These are phyloP conservation scores for Cnemophilus loriae DNA, from an alignment of 2,113 vertebrate genomes.

Conservation along the genomic window DNA sequence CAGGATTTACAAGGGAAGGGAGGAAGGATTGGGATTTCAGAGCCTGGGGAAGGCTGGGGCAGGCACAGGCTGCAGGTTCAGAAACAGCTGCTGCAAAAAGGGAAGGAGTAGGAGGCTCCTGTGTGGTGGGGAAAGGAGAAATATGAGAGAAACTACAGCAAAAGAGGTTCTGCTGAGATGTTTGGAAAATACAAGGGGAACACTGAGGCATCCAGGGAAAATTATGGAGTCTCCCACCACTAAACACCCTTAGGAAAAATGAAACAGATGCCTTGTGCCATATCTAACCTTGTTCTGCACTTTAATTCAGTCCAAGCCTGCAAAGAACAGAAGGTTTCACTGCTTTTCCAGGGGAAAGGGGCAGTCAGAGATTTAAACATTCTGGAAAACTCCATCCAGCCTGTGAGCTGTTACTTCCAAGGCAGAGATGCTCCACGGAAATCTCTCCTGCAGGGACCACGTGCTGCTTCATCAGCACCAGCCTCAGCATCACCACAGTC, in stretches of 20 bases:
- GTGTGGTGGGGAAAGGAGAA: not conserved
- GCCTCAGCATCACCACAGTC: not conserved
- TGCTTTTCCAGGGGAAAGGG: constrained; percentile 7
- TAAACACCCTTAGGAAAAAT: not conserved
- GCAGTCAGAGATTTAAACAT: not conserved
- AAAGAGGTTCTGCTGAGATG: not conserved
- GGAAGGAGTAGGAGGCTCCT: not conserved
- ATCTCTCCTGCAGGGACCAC: not conserved
- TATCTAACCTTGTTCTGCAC: not conserved
- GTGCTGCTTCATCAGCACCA: not conserved
- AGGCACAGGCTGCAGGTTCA: not conserved
- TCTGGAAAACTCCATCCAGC: not conserved
- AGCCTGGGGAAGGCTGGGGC: not conserved
- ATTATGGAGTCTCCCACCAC: not conserved
- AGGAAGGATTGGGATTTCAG: not conserved
- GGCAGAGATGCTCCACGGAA: not conserved
- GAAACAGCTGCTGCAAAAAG: not conserved
- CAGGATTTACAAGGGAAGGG: not conserved
- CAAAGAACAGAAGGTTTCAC: constrained; percentile 10
- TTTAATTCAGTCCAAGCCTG: constrained; percentile 45
- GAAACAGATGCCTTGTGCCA: not conserved
- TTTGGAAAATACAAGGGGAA: not conserved
- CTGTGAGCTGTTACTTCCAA: not conserved
- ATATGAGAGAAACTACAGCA: not conserved
- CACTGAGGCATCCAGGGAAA: not conserved